Percentiles rank a stretch among this genome's conserved stretches.
phyloP scores from a whole-genome alignment of 2,888 invertebrate species.

The Bhutanitis thaidina region DNA sequence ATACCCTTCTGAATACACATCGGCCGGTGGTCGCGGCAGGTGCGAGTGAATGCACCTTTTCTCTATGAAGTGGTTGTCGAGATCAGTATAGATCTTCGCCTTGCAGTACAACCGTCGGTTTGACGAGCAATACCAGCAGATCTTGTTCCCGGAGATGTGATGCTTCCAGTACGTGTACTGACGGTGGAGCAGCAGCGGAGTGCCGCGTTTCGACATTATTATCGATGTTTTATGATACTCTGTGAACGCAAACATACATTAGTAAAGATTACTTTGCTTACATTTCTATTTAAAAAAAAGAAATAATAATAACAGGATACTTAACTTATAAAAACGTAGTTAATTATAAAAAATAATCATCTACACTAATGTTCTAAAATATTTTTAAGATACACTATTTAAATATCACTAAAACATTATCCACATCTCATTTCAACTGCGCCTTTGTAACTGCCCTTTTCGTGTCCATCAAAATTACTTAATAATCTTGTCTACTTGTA shows the following conservation, averaged over 20 bases:
- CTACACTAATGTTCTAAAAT: too few species aligned
- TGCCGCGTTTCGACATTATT: slow-evolving; percentile 18
- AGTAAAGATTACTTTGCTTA: background rate
- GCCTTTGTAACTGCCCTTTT: too few species aligned
- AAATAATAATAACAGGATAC: background rate
- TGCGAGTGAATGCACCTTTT: slow-evolving; percentile 20
- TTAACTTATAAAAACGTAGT: too few species aligned
- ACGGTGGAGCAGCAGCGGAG: slow-evolving; percentile 16
- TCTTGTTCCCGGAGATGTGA: slow-evolving; percentile 21
- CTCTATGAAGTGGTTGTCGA: slow-evolving; percentile 20
- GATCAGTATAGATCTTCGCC: slow-evolving; percentile 29
- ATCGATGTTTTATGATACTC: slow-evolving; percentile 4
- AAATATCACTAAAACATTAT: too few species aligned
- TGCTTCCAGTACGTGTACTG: slow-evolving; percentile 29
- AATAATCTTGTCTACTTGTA: too few species aligned
- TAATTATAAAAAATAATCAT: too few species aligned
- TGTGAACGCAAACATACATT: background rate
- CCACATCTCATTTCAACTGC: too few species aligned
- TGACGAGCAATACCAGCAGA: slow-evolving; percentile 32
- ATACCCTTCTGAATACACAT: background rate
- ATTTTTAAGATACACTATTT: too few species aligned
- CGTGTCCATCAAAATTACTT: too few species aligned
- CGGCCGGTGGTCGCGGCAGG: background rate
- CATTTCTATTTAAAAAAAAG: background rate
- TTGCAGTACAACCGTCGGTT: slow-evolving; percentile 22